phyloP scores from a whole-genome alignment of 2,113 vertebrate genomes.

The Charadrius vociferus region DNA sequence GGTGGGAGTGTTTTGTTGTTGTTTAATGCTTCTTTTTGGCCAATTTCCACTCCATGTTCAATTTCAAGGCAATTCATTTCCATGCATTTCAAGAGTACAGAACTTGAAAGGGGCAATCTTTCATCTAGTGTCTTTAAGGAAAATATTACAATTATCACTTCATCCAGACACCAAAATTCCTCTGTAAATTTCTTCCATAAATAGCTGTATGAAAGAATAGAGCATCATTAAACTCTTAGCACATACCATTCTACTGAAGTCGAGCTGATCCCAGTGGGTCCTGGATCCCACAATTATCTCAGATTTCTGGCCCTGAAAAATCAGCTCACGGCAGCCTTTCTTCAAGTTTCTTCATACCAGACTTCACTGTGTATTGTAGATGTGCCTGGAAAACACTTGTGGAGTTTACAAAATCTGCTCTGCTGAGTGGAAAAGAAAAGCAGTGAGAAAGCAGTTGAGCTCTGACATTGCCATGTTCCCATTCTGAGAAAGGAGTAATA shows the following conservation, averaged over 20 bases:
- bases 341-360: not conserved
- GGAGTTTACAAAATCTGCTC: not conserved
- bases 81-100: not conserved
- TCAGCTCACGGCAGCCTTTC: not conserved
- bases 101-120: not conserved
- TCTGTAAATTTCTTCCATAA: not conserved
- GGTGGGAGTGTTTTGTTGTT: not conserved
- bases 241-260: constrained; percentile 24
- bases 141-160: not conserved
- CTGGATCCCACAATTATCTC: not conserved
- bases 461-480: not conserved
- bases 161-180: not conserved
- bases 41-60: not conserved
- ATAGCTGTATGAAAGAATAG: not conserved
- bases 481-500: not conserved
- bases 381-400: not conserved
- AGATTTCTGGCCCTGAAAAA: not conserved
- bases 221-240: not conserved
- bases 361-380: not conserved
- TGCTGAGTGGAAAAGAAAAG: not conserved
- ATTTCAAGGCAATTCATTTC: not conserved
- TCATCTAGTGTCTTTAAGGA: not conserved
- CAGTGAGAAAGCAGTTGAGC: not conserved
- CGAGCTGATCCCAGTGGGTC: not conserved
- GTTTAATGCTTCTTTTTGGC: not conserved